Percentiles rank a stretch among this genome's conserved stretches.
phyloP scores from a whole-genome alignment of 1,140 invertebrate species.

The Dysdera silvatica region DNA sequence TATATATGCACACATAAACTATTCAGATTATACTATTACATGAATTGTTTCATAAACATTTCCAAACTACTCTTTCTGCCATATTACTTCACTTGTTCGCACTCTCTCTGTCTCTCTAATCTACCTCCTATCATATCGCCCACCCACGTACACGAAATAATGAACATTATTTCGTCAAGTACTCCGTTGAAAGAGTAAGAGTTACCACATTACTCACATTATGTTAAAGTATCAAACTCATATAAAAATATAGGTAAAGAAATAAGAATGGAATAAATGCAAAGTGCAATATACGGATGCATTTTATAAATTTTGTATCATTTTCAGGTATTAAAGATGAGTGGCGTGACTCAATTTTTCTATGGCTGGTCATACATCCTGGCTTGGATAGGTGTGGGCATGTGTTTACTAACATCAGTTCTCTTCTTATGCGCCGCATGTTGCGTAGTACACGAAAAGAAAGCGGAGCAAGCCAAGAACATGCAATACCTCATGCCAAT shows the following conservation, averaged over 20 bases:
- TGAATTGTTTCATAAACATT: too few relatives aligned
- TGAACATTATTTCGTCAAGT: too few relatives aligned
- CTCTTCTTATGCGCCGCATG: slow-evolving; percentile 85
- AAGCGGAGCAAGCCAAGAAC: slow-evolving; percentile 87
- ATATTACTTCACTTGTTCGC: too few relatives aligned
- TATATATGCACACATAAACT: too few relatives aligned
- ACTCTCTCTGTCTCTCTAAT: too few relatives aligned
- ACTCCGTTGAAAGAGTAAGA: too few relatives aligned
- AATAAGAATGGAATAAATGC: background rate
- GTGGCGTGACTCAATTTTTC: slow-evolving; percentile 60
- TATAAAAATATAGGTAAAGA: background rate
- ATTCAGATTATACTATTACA: too few relatives aligned
- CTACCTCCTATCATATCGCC: too few relatives aligned
- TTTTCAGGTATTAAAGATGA: slow-evolving; percentile 71
- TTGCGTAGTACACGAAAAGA: slow-evolving; percentile 81
- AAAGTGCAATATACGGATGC: background rate
- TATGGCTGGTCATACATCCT: slow-evolving; percentile 95
- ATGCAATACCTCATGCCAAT: slow-evolving; percentile 97
- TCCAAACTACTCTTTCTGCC: too few relatives aligned
- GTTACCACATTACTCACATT: background rate
- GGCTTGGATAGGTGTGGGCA: slow-evolving; percentile 86
- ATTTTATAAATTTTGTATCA: background rate
- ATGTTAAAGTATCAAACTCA: background rate
- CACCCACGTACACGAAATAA: too few relatives aligned
- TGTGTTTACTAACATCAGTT: slow-evolving; percentile 76